Evolutionary conservation across 1,140 invertebrate genomes (phyloP).

Genomic region (Drosophila nannoptera): DNA sequence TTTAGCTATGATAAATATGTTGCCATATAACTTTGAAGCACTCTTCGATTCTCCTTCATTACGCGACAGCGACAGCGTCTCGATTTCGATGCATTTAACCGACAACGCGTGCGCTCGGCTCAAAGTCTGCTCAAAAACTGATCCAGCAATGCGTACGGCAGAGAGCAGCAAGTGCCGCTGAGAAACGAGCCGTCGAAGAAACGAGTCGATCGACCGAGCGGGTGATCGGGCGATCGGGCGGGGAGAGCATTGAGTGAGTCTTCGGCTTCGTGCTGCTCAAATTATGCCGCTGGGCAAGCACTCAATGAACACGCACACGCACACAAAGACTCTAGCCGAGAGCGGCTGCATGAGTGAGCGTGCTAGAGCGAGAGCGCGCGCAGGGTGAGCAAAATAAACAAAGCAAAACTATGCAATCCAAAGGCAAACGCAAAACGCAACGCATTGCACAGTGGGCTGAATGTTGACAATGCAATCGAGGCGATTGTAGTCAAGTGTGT

Average conservation of each 20-base stretch:
- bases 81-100: conserved; percentile 39
- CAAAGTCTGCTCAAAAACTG: conserved; percentile 74
- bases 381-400: conserved; percentile 61
- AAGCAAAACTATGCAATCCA: conserved; percentile 68
- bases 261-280: conserved; percentile 32
- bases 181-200: background rate
- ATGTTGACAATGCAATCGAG: conserved; percentile 16
- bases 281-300: conserved; percentile 56
- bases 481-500: no score
- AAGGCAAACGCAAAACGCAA: conserved; percentile 52
- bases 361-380: conserved; percentile 23
- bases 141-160: conserved; percentile 46
- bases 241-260: conserved; percentile 23
- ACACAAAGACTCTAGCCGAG: conserved; percentile 45
- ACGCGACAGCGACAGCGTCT: conserved; percentile 29
- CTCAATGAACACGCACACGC: conserved; percentile 74
- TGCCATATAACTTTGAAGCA: conserved; percentile 39
- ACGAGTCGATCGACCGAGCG: conserved; percentile 5
- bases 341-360: conserved; percentile 4
- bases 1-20: conserved; percentile 53
- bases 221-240: conserved; percentile 4
- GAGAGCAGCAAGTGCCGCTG: conserved; percentile 63
- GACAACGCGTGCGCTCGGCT: conserved; percentile 67
- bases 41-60: conserved; percentile 34
- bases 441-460: conserved; percentile 67